Evolutionary conservation across 2,113 vertebrate genomes (phyloP).

Genomic region (Ochotona curzoniae): DNA sequence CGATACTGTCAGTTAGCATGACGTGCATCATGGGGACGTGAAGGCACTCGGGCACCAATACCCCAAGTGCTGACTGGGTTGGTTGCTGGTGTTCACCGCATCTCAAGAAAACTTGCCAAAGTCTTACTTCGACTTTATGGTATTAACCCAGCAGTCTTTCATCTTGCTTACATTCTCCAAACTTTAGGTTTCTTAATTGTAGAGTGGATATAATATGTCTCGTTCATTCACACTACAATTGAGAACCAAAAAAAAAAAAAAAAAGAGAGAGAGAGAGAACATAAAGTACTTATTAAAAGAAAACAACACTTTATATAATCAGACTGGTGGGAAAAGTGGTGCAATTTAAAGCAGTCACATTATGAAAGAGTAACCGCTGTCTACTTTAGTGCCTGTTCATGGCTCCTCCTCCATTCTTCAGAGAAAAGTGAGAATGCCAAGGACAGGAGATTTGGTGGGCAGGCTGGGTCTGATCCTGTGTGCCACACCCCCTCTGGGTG

Average conservation of each 20-base stretch:
- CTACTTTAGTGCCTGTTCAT: background rate
- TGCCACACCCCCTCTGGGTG: background rate
- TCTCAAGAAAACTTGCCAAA: background rate
- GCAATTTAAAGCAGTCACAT: background rate
- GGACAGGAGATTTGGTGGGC: fast-evolving
- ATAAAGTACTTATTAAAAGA: background rate
- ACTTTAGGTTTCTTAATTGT: background rate
- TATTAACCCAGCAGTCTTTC: background rate
- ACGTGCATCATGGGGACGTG: background rate
- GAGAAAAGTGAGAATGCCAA: background rate
- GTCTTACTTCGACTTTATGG: background rate
- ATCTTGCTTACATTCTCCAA: background rate
- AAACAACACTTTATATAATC: background rate
- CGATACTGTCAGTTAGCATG: conserved; percentile 5
- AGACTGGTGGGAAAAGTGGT: background rate
- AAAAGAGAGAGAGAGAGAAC: background rate
- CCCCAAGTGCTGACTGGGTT: background rate
- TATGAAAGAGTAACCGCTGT: background rate
- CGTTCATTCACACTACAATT: background rate
- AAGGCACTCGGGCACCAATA: background rate
- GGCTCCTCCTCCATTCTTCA: background rate
- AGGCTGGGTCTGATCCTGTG: fast-evolving
- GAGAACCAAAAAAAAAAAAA: background rate
- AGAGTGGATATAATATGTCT: background rate
- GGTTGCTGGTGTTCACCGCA: too few relatives aligned